Conservation (phyloP, 2,113 vertebrate genomes). For the Pituophis catenifer region DNA sequence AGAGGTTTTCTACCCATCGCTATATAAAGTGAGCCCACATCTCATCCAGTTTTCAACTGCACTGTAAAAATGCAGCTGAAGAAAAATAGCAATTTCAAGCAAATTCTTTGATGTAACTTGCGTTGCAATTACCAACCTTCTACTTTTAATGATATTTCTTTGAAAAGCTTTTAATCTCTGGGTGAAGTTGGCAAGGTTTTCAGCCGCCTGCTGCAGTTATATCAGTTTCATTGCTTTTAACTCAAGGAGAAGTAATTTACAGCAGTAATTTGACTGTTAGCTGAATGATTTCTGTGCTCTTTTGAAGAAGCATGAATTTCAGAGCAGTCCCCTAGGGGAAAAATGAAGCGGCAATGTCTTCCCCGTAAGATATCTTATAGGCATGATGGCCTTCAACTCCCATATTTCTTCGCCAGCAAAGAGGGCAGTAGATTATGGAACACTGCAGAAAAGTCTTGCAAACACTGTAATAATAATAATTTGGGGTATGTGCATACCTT, state of each 20-base stretch:
- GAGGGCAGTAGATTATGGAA: not conserved
- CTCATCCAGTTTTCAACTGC: conserved; percentile 30
- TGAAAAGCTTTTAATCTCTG: conserved; percentile 20
- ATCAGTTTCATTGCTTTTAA: conserved; percentile 8
- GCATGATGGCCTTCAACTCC: not conserved
- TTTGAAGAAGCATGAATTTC: not conserved
- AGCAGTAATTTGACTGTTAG: not conserved
- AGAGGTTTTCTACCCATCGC: not conserved
- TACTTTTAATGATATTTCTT: not conserved
- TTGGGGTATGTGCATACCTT: not conserved
- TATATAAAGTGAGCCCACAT: conserved; percentile 15
- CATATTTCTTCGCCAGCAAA: not conserved
- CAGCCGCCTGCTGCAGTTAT: conserved; percentile 1
- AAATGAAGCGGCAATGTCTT: not conserved
- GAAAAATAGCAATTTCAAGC: conserved; percentile 22
- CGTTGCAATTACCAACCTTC: conserved; percentile 26
- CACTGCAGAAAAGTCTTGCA: not conserved
- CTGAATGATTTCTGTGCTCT: not conserved
- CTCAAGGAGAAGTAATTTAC: not conserved
- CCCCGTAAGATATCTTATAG: not conserved
- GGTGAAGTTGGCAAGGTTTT: not conserved
- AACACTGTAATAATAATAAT: not conserved
- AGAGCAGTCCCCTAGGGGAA: not conserved
- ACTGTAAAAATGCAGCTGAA: conserved; percentile 46
- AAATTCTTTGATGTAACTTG: conserved; percentile 35